Base-by-base conservation (phyloP, 2,113 vertebrate species). In the Rhinichthys klamathensis region DNA sequence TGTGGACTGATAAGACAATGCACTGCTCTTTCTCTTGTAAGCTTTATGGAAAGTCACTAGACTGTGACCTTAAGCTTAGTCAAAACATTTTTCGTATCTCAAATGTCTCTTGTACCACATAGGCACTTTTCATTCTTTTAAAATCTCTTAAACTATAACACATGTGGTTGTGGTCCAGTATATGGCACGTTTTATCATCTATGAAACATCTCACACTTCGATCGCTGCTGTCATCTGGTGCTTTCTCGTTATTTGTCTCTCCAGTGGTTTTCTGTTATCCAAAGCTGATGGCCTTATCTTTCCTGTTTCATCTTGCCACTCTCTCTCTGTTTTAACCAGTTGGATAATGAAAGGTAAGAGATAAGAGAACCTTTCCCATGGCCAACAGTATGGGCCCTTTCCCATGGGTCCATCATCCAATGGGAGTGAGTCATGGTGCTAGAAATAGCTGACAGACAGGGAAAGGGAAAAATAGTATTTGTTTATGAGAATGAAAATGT, bases 391-490 rank as follows among this genome's bases (percentile, higher is more conserved):
- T 25, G 46, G 46, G 3, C 18, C 21, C 46, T 54, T 69, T 82
- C 80, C 30, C 80, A 82, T 70, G 61, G 6, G 63, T 35, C 41
- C 35, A 65, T 73, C 60, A 72, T 83, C 87, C 69, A 72, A 30
- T 70, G 27, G 21, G 16, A 86, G 16, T 75, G 12, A 83, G 72
- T 63, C n/a, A 35, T 60, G 58, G 38, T 80, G 25, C 76, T 84
- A 87, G 73, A 49, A 80, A 80, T 85, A 85, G 65, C 54, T 60
- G 76, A 56, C 82, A 30, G 25, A 23, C 51, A 54, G n/a, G 44
- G 21, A 80, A 49, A 65, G 46, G 80, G n/a, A 21, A 65, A 41
- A 49, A 67, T 30, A n/a, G 41, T 65, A 49, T 67, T 81, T 67
- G 77, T 80, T 80, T 80, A 46, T 63, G 58, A 80, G 58, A 80